phyloP scores from a whole-genome alignment of 2,797 vertebrate species.

The Diceros bicornis region DNA sequence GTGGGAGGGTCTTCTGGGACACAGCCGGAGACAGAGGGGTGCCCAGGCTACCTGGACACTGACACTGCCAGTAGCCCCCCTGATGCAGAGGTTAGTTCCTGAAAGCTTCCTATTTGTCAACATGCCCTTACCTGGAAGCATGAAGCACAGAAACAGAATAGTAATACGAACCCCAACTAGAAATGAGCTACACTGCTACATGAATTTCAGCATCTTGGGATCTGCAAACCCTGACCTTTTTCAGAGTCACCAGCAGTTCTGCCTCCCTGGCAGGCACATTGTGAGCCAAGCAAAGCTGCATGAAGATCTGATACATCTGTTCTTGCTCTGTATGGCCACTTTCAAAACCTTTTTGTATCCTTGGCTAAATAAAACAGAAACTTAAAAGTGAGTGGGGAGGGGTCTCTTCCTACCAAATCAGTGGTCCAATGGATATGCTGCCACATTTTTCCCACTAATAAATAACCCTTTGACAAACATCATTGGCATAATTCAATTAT shows the following conservation, averaged over 20 bases:
- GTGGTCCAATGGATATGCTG: neutral
- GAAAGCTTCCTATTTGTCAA: neutral
- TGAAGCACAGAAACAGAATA: neutral
- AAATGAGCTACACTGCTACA: neutral
- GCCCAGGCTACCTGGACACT: neutral
- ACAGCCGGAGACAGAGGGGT: neutral
- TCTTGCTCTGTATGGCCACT: neutral
- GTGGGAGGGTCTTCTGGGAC: neutral
- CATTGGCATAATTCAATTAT: neutral
- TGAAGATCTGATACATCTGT: neutral
- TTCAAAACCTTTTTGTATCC: neutral
- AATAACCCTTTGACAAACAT: neutral
- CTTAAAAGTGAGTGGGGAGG: neutral
- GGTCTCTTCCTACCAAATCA: neutral
- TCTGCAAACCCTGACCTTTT: neutral
- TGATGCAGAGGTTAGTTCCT: neutral
- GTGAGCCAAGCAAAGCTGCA: neutral
- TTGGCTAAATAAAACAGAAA: neutral
- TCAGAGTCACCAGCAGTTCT: neutral
- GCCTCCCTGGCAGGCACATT: neutral
- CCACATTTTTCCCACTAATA: neutral
- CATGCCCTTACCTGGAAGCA: neutral
- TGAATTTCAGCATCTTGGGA: neutral
- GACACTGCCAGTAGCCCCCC: fast-evolving
- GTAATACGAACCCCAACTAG: neutral